Evolutionary conservation across 1,140 invertebrate genomes (phyloP).

Genomic region (Drosophila simulans): DNA sequence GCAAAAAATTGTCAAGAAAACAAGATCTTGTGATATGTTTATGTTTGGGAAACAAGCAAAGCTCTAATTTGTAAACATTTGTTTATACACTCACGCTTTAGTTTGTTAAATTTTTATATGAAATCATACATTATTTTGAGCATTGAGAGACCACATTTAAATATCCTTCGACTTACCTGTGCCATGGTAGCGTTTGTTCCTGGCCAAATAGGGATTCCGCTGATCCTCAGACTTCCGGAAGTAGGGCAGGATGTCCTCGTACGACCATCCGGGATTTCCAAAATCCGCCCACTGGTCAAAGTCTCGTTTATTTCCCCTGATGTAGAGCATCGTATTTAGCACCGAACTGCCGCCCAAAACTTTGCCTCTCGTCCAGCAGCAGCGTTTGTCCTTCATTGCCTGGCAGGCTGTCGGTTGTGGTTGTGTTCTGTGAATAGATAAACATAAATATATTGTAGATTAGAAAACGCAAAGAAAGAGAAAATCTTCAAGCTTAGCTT

Average conservation of each 20-base stretch:
- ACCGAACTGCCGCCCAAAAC: slow-evolving; percentile 94
- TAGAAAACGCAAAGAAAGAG: neutral
- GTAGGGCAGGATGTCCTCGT: slow-evolving; percentile 93
- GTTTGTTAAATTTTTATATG: too few species aligned
- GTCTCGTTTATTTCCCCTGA: slow-evolving; percentile 94
- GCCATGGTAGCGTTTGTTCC: slow-evolving; percentile 88
- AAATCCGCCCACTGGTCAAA: slow-evolving; percentile 95
- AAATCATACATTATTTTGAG: too few species aligned
- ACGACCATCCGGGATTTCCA: slow-evolving; percentile 96
- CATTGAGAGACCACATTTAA: neutral
- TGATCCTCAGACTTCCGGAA: slow-evolving; percentile 95
- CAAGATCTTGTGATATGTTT: too few species aligned
- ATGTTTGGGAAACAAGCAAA: too few species aligned
- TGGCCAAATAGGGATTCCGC: slow-evolving; percentile 91
- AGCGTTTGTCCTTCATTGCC: slow-evolving; percentile 92
- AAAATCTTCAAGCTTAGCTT: neutral
- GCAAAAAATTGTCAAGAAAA: too few species aligned
- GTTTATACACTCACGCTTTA: too few species aligned
- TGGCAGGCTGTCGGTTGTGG: slow-evolving; percentile 93
- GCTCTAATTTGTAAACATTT: too few species aligned
- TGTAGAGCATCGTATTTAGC: slow-evolving; percentile 95
- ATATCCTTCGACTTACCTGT: slow-evolving; percentile 85
- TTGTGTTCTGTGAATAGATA: slow-evolving; percentile 87
- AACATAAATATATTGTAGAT: slow-evolving; percentile 1
- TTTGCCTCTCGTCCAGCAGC: slow-evolving; percentile 94